phyloP scores from a whole-genome alignment of 1,140 invertebrate species.

The Aphelinus certus region DNA sequence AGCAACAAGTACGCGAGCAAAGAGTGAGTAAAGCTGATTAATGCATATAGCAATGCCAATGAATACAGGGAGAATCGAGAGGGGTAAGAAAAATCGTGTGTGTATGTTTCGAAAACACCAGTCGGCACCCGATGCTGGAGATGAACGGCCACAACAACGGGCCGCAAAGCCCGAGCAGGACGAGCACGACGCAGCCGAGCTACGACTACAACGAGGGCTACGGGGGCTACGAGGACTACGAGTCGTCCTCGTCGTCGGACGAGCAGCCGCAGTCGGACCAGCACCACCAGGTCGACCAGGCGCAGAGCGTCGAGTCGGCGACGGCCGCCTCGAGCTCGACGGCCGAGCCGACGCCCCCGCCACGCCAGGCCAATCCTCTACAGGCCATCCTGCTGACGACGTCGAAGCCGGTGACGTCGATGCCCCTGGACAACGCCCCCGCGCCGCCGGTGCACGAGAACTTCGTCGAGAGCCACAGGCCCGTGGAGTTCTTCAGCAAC shows the following conservation, averaged over 20 bases:
- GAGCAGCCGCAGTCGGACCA: conserved; percentile 8
- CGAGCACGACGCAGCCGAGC: conserved; percentile 32
- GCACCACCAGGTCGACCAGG: background rate
- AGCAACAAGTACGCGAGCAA: conserved; percentile 12
- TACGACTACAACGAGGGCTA: conserved; percentile 51
- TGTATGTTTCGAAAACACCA: background rate
- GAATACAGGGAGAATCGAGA: too few relatives aligned
- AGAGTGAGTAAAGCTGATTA: too few relatives aligned
- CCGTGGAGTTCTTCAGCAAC: conserved; percentile 18
- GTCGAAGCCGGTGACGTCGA: conserved; percentile 46
- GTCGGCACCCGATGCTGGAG: conserved; percentile 1
- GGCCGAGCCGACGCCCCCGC: conserved; percentile 2
- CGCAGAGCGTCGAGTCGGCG: background rate
- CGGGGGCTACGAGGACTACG: conserved; percentile 53
- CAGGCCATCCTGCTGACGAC: conserved; percentile 16
- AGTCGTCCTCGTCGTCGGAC: conserved; percentile 31
- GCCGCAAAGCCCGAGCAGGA: conserved; percentile 30
- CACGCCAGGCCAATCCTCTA: conserved; percentile 9
- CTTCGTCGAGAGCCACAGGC: conserved; percentile 42
- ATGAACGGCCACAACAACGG: conserved; percentile 45
- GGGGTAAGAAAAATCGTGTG: too few relatives aligned
- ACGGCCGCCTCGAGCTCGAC: background rate
- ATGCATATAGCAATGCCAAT: too few relatives aligned
- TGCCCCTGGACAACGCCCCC: conserved; percentile 47
- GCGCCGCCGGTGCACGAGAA: conserved; percentile 42